Evolutionary conservation across 2,113 vertebrate species (phyloP).

Genomic region (Thinocorus orbignyianus): DNA sequence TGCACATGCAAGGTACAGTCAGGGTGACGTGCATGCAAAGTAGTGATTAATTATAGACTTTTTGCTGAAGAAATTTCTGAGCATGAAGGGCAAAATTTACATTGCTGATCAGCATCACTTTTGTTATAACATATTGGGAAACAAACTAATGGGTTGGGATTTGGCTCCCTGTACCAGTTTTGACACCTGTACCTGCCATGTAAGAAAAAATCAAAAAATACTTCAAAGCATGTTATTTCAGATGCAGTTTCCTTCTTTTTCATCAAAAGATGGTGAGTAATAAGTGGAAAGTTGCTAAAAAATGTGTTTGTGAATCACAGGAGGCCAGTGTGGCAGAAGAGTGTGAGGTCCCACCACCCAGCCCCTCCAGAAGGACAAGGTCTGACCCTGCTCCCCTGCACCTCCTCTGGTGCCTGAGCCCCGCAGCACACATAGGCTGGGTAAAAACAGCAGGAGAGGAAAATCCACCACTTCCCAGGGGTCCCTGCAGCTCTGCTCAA

Average conservation of each 20-base stretch:
- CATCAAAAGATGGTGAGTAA: neutral
- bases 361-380: neutral
- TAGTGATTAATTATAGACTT: slow-evolving; percentile 48
- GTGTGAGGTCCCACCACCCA: neutral
- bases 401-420: fast-evolving
- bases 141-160: slow-evolving; percentile 42
- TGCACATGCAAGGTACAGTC: neutral
- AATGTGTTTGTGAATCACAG: neutral
- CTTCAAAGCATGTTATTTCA: neutral
- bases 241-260: neutral
- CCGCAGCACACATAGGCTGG: neutral
- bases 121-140: slow-evolving; percentile 64
- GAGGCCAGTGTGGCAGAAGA: neutral
- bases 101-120: slow-evolving; percentile 54
- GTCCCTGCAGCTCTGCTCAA: neutral
- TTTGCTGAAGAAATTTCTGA: slow-evolving; percentile 9
- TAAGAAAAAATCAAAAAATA: neutral
- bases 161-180: neutral
- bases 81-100: slow-evolving; percentile 27
- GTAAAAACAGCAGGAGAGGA: neutral
- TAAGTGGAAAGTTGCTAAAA: neutral
- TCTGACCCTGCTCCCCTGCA: neutral
- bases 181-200: neutral
- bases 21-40: neutral
- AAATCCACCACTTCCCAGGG: neutral